phyloP scores from a whole-genome alignment of 2,113 vertebrate genomes.

The Epinephelus lanceolatus region DNA sequence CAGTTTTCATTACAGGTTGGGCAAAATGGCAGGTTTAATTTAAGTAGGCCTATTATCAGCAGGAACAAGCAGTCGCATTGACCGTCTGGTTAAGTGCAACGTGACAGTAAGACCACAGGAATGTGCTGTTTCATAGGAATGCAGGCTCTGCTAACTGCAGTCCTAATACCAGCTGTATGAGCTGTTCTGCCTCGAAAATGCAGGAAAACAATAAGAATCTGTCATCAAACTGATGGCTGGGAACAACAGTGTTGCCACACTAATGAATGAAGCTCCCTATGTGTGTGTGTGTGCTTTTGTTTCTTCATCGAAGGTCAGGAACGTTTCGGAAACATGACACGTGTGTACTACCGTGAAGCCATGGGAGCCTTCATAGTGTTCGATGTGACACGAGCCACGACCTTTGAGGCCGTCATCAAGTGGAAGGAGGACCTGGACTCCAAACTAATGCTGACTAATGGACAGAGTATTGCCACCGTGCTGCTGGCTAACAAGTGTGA shows the following conservation, averaged over 20 bases:
- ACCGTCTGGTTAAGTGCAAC: slow-evolving; percentile 43
- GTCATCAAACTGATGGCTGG: slow-evolving; percentile 10
- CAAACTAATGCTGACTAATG: slow-evolving; percentile 84
- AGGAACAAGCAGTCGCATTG: slow-evolving; percentile 50
- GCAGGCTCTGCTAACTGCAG: slow-evolving; percentile 17
- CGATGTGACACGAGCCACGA: slow-evolving; percentile 85
- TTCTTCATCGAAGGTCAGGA: slow-evolving; percentile 83
- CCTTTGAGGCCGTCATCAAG: slow-evolving; percentile 86
- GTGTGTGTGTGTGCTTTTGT: slow-evolving; percentile 21
- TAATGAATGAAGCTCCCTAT: slow-evolving; percentile 18
- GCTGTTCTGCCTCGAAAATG: slow-evolving; percentile 41
- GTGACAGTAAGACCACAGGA: slow-evolving; percentile 60
- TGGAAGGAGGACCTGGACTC: slow-evolving; percentile 91
- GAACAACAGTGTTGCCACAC: neutral
- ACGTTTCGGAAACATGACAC: slow-evolving; percentile 89
- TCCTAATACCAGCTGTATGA: slow-evolving; percentile 30
- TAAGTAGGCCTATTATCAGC: slow-evolving; percentile 22
- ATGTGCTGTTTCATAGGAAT: slow-evolving; percentile 67
- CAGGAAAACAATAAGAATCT: slow-evolving; percentile 49
- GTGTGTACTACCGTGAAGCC: slow-evolving; percentile 89
- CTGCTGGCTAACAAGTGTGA: slow-evolving; percentile 89
- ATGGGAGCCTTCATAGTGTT: slow-evolving; percentile 88
- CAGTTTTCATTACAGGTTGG: neutral
- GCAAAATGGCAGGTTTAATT: slow-evolving; percentile 25
- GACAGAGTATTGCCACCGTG: slow-evolving; percentile 83